A percentile compares a stretch with the other conserved stretches of the same genome.
Conservation (phyloP, 2,888 invertebrate genomes). For the Carabus problematicus region DNA sequence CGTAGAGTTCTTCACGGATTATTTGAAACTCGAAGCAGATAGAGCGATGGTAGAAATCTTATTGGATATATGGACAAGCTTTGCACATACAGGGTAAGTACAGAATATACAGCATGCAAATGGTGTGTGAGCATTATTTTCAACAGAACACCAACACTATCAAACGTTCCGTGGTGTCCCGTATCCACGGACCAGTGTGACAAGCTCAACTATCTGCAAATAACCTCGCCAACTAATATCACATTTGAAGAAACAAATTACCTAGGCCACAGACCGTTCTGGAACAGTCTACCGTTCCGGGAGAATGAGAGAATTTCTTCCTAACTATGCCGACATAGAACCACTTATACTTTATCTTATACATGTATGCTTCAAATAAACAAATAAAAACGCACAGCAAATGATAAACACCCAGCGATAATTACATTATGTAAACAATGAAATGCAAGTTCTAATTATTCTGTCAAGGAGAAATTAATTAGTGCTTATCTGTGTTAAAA, state of each 20-base stretch:
- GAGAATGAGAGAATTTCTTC: slow-evolving; percentile 13
- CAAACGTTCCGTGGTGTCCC: slow-evolving; percentile 14
- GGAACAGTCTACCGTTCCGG: slow-evolving; percentile 12
- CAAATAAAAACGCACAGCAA: no score
- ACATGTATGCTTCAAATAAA: no score
- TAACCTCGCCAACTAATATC: slow-evolving; percentile 19
- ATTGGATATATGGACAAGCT: slow-evolving; percentile 63
- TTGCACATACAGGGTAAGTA: slow-evolving; percentile 67
- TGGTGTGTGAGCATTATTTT: neutral
- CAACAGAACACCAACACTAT: slow-evolving; percentile 13
- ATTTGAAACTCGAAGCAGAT: slow-evolving; percentile 57
- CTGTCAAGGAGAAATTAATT: neutral
- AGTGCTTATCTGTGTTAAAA: neutral
- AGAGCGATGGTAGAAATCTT: slow-evolving; percentile 60
- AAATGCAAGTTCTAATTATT: neutral
- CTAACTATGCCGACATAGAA: no score
- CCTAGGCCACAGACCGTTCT: slow-evolving; percentile 21
- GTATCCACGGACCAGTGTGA: slow-evolving; percentile 9
- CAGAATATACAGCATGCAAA: neutral
- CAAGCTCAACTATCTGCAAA: slow-evolving; percentile 21
- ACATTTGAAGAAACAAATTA: slow-evolving; percentile 5
- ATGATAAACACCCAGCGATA: no score
- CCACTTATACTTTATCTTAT: no score
- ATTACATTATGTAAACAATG: neutral
- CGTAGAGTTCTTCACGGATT: slow-evolving; percentile 46